Evolutionary conservation across 2,797 vertebrate species (phyloP).

Genomic region (Hipposideros larvatus): DNA sequence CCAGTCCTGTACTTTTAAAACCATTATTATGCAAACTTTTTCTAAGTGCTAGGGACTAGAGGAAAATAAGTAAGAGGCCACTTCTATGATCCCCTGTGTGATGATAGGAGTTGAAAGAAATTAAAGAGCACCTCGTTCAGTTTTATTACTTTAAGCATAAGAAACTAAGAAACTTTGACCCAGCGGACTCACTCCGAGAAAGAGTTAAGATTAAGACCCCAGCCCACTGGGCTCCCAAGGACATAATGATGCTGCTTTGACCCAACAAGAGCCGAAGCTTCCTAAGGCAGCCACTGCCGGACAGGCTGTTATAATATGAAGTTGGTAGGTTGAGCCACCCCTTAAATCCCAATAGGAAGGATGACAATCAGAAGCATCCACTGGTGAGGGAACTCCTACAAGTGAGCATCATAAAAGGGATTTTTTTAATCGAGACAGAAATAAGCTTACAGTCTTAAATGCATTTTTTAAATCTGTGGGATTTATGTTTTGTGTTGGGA

Average conservation of each 20-base stretch:
- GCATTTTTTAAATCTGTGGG: background rate
- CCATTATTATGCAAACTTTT: background rate
- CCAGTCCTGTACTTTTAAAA: background rate
- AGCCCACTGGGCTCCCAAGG: background rate
- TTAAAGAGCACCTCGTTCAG: background rate
- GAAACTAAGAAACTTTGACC: background rate
- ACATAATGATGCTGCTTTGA: background rate
- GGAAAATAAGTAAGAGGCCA: background rate
- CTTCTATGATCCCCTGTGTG: background rate
- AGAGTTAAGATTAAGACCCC: background rate
- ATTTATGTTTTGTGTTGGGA: conserved; percentile 9
- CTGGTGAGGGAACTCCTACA: background rate
- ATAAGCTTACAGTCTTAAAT: background rate
- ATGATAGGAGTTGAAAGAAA: background rate
- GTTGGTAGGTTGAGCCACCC: fast-evolving
- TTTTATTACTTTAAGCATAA: background rate
- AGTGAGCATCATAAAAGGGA: background rate
- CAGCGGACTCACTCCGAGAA: background rate
- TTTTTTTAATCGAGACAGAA: background rate
- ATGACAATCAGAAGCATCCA: background rate
- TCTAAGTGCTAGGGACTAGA: background rate
- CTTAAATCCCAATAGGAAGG: background rate
- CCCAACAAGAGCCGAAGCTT: background rate
- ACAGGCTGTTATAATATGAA: fast-evolving
- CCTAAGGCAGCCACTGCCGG: background rate